Base-by-base conservation (phyloP, 2,113 vertebrate genomes). In the Erythrocebus patas region DNA sequence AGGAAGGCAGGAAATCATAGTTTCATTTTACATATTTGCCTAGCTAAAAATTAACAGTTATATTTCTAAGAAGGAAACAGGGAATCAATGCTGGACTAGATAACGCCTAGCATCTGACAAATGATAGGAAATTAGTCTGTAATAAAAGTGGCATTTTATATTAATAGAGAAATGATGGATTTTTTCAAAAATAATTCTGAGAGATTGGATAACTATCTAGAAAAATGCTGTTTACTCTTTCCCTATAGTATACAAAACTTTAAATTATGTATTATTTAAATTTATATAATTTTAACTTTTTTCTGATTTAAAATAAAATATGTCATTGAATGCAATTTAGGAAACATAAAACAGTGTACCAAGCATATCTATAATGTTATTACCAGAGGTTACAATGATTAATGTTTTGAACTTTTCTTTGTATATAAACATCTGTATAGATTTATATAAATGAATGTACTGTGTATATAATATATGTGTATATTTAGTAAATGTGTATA, bases 301-400 rank as follows among this genome's bases (percentile, higher is more conserved):
- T 75, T 84, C 73, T 93, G 40, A 84, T 79, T 57, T 43, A 83
- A 96, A 93, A 82, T 83, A 85, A 93, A 76, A 86, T 84, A 10
- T 32, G 12, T 75, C n/a, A 48, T 23, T 18, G 6, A 85, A 45
- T 32, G 80, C 9, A 80, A 43, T 30, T 86, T 40, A 22, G 20
- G 64, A 73, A 91, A 57, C 20, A 76, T 30, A 22, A 38, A 61
- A 50, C 70, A 59, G 8, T 50, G 25, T 35, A 55, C 73, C 20
- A 95, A 78, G 10, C 27, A 59, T 70, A 22, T 68, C 61, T 59
- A 45, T 79, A 14, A 72, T 43, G 12, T 76, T 11, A 43, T 61
- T 75, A 27, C 23, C 50, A 81, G 59, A 50, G 20, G 61, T 45
- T 3, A 23, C 17, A 68, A 57, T 59, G 6, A 59, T 82, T 76